Evolutionary conservation across 2,113 vertebrate genomes (phyloP).

Genomic region (Forbesichthys papilliferus): DNA sequence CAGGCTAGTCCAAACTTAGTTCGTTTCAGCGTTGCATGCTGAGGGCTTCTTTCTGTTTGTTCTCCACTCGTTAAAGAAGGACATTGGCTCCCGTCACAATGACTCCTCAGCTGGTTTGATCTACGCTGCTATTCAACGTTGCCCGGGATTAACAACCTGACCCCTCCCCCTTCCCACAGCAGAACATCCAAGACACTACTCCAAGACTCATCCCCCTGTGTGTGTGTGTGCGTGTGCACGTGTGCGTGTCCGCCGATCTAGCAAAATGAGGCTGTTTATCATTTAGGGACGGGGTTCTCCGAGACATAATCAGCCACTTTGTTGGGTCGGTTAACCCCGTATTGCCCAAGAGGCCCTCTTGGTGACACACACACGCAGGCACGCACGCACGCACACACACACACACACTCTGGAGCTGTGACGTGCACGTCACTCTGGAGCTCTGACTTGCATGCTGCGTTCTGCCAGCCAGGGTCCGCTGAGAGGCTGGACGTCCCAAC

Average conservation of each 20-base stretch:
- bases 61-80: slow-evolving; percentile 64
- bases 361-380: background rate
- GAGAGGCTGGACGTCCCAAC: slow-evolving; percentile 22
- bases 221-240: background rate
- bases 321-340: slow-evolving; percentile 55
- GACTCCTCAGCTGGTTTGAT: slow-evolving; percentile 66
- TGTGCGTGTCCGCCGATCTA: slow-evolving; percentile 43
- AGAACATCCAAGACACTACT: slow-evolving; percentile 6
- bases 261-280: slow-evolving; percentile 38
- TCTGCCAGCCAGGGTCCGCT: background rate
- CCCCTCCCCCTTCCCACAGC: slow-evolving; percentile 32
- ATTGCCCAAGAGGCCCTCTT: slow-evolving; percentile 47
- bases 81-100: slow-evolving; percentile 65
- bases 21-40: slow-evolving; percentile 41
- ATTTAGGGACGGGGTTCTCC: slow-evolving; percentile 45
- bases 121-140: slow-evolving; percentile 56
- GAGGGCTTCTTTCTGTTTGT: slow-evolving; percentile 62
- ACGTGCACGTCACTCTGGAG: too few species aligned
- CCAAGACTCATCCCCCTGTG: background rate
- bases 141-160: slow-evolving; percentile 43
- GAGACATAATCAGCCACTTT: slow-evolving; percentile 63
- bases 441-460: too few species aligned
- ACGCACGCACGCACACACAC: slow-evolving; percentile 8
- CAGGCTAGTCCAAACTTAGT: slow-evolving; percentile 11
- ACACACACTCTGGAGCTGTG: slow-evolving; percentile 12